Base-by-base conservation (phyloP, 2,797 vertebrate genomes). In the Chaetodon trifasciatus region DNA sequence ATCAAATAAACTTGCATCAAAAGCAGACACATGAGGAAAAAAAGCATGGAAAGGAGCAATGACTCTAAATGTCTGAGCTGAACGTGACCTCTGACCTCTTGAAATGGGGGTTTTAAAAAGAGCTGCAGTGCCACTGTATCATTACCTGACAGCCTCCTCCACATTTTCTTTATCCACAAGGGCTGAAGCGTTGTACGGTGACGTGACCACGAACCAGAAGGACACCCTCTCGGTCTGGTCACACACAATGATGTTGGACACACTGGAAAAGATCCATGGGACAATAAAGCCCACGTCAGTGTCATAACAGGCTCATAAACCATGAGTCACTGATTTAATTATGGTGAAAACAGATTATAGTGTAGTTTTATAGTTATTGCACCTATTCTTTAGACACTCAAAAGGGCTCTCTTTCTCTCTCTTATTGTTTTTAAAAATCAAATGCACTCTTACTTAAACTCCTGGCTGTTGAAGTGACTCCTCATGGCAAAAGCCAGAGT, bases 401-500 rank as follows among this genome's bases (percentile, higher is more conserved):
- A 9, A 49, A 40, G 4, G 1, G n/a, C 19, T 39, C 40, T 57
- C n/a, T n/a, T n/a, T n/a, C n/a, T n/a, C n/a, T n/a, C n/a, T n/a
- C n/a, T 49, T 8, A 15, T 46, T 23, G 23, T 39, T 6, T 35
- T 35, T 0, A 28, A 42, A 78, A 5, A 3, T 12, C 8, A 60
- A 39, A 40, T 24, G 47, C 0, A 16, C 11, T 75, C 97, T 97
- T 94, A 99, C 98, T 95, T 63, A 72, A 95, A 98, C 8, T 74
- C n/a, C 71, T 88, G 88, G 35, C 86, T 85, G 0, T 78, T 67
- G 46, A 86, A 86, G 50, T 93, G 86, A 62, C 58, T 95, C 89
- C 96, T 96, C 97, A 99, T 97, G 57, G 97, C 96, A 86, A 97
- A 99, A 61, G 97, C 97, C 89, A 99, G 74, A 75, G 97, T 91